Evolutionary conservation across 2,888 invertebrate species (phyloP).

Genomic region (Iselma pallidipennis): DNA sequence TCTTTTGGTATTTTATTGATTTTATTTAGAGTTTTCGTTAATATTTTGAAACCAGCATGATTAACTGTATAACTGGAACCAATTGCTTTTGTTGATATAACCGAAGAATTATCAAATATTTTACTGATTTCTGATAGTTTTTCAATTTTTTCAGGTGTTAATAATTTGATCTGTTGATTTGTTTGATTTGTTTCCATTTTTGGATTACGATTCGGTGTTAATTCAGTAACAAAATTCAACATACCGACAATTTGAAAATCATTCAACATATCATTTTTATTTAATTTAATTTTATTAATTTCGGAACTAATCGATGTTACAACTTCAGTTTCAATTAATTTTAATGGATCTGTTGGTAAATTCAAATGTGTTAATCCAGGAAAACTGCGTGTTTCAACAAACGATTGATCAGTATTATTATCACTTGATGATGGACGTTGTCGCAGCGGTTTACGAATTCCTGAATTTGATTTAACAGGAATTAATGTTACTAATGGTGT

Average conservation of each 20-base stretch:
- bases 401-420: conserved; percentile 36
- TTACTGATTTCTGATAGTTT: conserved; percentile 63
- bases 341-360: conserved; percentile 20
- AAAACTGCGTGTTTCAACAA: conserved; percentile 47
- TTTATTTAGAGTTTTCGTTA: conserved; percentile 69
- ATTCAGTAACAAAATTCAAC: conserved; percentile 48
- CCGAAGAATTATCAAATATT: conserved; percentile 59
- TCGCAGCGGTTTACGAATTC: conserved; percentile 70
- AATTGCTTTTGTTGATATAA: conserved; percentile 65
- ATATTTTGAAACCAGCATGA: conserved; percentile 67
- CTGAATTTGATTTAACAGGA: conserved; percentile 80
- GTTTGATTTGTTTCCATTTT: conserved; percentile 38
- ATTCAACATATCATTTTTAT: conserved; percentile 31
- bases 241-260: conserved; percentile 46
- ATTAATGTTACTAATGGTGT: conserved; percentile 67
- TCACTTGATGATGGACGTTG: conserved; percentile 63
- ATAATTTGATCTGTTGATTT: conserved; percentile 27
- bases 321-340: conserved; percentile 34
- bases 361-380: conserved; percentile 27
- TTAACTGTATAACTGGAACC: conserved; percentile 65
- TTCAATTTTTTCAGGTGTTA: conserved; percentile 53
- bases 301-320: conserved; percentile 32
- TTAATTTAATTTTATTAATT: conserved; percentile 28
- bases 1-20: conserved; percentile 56
- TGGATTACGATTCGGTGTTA: conserved; percentile 36